Evolutionary conservation across 2,888 invertebrate genomes (phyloP).

Genomic region (Physocephala rufipes): DNA sequence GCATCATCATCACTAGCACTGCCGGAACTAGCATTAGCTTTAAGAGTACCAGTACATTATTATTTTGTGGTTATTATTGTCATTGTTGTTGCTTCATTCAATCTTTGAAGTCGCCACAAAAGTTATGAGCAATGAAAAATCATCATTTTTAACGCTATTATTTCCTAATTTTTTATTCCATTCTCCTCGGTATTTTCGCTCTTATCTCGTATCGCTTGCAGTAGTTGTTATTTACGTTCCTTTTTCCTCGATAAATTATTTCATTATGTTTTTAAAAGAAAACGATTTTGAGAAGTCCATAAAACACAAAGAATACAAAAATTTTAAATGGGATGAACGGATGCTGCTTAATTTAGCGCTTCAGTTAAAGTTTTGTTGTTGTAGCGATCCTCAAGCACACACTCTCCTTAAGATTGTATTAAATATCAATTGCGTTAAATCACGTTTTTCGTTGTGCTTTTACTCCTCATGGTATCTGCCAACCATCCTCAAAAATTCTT

Average conservation of each 20-base stretch:
- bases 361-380: slow-evolving; percentile 5
- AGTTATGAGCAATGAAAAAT: not conserved
- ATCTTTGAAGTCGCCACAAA: not conserved
- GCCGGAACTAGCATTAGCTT: not conserved
- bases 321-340: not conserved
- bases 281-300: not conserved
- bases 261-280: not conserved
- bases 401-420: not conserved
- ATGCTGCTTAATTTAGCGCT: not conserved
- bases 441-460: too few relatives aligned
- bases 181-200: not conserved
- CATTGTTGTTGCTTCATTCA: slow-evolving; percentile 12
- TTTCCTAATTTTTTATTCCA: not conserved
- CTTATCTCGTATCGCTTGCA: not conserved
- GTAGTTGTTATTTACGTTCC: not conserved
- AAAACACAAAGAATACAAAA: not conserved
- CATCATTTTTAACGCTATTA: not conserved
- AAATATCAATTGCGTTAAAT: slow-evolving; percentile 1
- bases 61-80: not conserved
- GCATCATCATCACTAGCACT: not conserved
- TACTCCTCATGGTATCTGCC: too few relatives aligned
- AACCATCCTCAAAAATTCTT: too few relatives aligned
- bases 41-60: not conserved
- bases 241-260: slow-evolving; percentile 8
- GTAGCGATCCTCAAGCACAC: not conserved